Percentiles rank a stretch among this genome's conserved stretches.
Evolutionary conservation across 2,888 invertebrate species (phyloP).

Genomic region (Eremobia ochroleuca): DNA sequence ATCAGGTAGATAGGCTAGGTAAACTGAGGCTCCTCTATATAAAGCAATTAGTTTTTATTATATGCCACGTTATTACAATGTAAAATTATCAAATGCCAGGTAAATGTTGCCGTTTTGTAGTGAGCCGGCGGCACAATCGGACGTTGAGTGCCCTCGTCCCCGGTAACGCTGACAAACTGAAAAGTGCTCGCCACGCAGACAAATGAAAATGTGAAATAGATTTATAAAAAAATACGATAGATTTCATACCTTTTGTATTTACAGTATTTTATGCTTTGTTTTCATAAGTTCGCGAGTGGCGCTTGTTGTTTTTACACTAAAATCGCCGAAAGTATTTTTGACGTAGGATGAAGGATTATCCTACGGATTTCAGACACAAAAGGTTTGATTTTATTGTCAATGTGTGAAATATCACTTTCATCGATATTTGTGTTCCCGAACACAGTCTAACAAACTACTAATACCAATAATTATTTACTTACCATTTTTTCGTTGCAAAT

Average conservation of each 20-base stretch:
- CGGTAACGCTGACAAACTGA: conserved; percentile 26
- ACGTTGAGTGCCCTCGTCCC: conserved; percentile 25
- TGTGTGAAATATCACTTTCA: conserved; percentile 16
- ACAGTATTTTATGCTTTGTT: background rate
- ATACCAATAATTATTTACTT: background rate
- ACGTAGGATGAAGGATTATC: conserved; percentile 2
- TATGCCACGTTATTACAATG: conserved; percentile 5
- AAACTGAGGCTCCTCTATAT: conserved; percentile 35
- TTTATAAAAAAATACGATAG: conserved; percentile 19
- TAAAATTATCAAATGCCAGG: conserved; percentile 27
- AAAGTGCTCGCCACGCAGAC: conserved; percentile 21
- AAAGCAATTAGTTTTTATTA: conserved; percentile 48
- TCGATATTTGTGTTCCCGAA: background rate
- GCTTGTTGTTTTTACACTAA: background rate
- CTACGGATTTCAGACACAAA: background rate
- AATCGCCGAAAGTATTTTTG: background rate
- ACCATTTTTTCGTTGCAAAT: background rate
- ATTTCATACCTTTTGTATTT: conserved; percentile 2
- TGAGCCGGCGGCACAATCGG: conserved; percentile 14
- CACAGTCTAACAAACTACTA: background rate
- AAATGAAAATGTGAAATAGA: conserved; percentile 34
- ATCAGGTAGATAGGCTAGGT: conserved; percentile 41
- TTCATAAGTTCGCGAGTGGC: background rate
- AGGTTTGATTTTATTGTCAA: conserved; percentile 6
- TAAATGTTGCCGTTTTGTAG: conserved; percentile 8